Conservation (phyloP, 2,888 invertebrate species). For the Cantharis nigra region DNA sequence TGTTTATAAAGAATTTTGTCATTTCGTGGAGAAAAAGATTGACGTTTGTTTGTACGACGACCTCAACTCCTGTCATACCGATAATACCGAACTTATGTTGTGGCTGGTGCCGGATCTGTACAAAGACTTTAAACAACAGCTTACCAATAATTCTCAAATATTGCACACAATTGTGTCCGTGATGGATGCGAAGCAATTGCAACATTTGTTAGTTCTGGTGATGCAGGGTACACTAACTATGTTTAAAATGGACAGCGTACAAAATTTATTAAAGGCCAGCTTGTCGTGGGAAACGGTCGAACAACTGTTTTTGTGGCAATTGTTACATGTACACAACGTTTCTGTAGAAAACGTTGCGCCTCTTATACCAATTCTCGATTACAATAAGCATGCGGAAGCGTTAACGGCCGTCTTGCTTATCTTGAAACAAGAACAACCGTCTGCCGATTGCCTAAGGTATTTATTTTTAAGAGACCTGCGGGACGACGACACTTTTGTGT, state of each 20-base stretch:
- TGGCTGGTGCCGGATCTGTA: slow-evolving; percentile 93
- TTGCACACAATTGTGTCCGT: slow-evolving; percentile 88
- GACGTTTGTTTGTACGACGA: slow-evolving; percentile 78
- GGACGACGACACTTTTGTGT: slow-evolving; percentile 82
- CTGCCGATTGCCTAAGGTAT: slow-evolving; percentile 81
- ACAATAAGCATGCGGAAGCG: slow-evolving; percentile 89
- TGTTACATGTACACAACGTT: slow-evolving; percentile 91
- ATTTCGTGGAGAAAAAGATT: slow-evolving; percentile 72
- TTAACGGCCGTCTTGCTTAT: slow-evolving; percentile 86
- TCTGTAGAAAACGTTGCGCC: slow-evolving; percentile 88
- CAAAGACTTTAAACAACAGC: slow-evolving; percentile 84
- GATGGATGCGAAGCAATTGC: slow-evolving; percentile 87
- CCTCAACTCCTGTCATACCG: slow-evolving; percentile 85
- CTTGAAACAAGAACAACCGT: slow-evolving; percentile 90
- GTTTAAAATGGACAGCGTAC: slow-evolving; percentile 79
- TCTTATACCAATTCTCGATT: slow-evolving; percentile 76
- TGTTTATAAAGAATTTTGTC: slow-evolving; percentile 88
- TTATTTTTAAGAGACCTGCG: slow-evolving; percentile 74
- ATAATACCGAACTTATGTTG: slow-evolving; percentile 85
- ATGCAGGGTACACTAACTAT: slow-evolving; percentile 86
- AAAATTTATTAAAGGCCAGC: slow-evolving; percentile 78
- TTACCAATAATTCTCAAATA: slow-evolving; percentile 85
- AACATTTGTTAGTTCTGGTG: slow-evolving; percentile 88
- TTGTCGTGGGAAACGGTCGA: slow-evolving; percentile 96
- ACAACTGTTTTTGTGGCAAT: slow-evolving; percentile 96